Evolutionary conservation across 2,888 invertebrate genomes (phyloP), one percentile per base, ranked within the genome.

Genomic region (Baccha elongata): DNA sequence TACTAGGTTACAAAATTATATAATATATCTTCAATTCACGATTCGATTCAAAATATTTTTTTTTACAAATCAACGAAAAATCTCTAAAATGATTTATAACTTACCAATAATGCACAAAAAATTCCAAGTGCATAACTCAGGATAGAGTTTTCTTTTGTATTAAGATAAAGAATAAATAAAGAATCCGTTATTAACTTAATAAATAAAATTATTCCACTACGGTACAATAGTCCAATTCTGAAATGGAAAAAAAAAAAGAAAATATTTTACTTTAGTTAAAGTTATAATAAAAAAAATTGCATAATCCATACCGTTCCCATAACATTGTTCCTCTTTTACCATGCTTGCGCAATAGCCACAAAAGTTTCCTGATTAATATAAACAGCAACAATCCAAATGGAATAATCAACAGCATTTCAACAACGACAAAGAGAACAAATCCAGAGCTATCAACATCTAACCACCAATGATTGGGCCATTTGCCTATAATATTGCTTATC

Each of bases 311-410:
- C 93, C 93, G 92, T 88, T 91, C 93, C 85, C 91, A 91, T 15
- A 93, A 90, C 86, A 92, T 91, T 81, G 91, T 91, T 55, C 92
- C 90, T 83, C 93, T 92, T 87, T 94, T 94, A 17, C 93, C 93
- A 86, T 93, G 92, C 85, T 93, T 93, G 76, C 92, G 92, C 74
- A 92, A 92, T 85, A 94, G 90, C 86, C 93, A 92, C 84, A 93
- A 91, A 85, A 94, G 89, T 76, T 94, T 92, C 85, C 92, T 91
- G 76, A 94, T 92, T 23, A 95, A 94, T 86, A 94, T 94, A 86
- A 93, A 91, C 84, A 94, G 94, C 65, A 96, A 92, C 62, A 94
- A 92, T 46, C 93, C 90, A 87, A 95, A 95, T 53, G 96, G 92
- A 35, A 93, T 88, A 40, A 94, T 91, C 87, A 96, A 93, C 73